Base-by-base conservation (phyloP, 1,140 invertebrate species). In the Dinoponera quadriceps region DNA sequence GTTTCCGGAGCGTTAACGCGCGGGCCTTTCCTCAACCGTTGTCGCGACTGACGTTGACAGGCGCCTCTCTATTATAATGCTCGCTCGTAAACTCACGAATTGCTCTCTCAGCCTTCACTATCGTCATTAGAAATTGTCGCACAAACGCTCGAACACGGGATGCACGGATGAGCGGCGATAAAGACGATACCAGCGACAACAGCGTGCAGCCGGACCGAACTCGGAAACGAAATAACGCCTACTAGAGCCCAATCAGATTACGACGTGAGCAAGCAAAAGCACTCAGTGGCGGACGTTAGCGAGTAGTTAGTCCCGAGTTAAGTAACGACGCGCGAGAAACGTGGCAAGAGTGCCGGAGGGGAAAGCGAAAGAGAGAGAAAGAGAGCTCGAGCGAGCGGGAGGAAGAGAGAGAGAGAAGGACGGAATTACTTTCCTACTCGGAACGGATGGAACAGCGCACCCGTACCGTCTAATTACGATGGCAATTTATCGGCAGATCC, bases 231-330 rank as follows among this genome's bases (percentile, higher is more conserved):
- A 85, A 84, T 84, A 83, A 60, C n/a, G 57, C 63, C 59, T 55
- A 27, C 63, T 49, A 82, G 77, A 83, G 66, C 68, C 44, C 63
- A 82, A 82, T 82, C 77, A 82, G 69, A 85, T 85, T 85, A 82
- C 81, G 16, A 9, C 16, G n/a, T 66, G 57, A 71, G 78, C 83
- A 84, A 84, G 78, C 68, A 73, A 81, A 84, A 82, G 83, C 75
- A 84, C 82, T 84, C 75, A 83, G 83, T 82, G 29, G 59, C 48
- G 73, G 68, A 77, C 38, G 60, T 49, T 75, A 65, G 59, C 38
- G 73, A 83, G 51, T 66, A 83, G 73, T 84, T 84, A 83, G 57
- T 73, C 49, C 18, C 44, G 29, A 83, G 83, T 62, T 84, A 82
- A 82, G 73, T 84, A 82, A 84, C 29, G 66, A 68, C 20, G 74